A percentile compares a stretch with the other conserved stretches of the same genome.
These are phyloP conservation scores for Cervus canadensis DNA, from an alignment of 2,113 vertebrate genomes.

Conservation along the genomic window DNA sequence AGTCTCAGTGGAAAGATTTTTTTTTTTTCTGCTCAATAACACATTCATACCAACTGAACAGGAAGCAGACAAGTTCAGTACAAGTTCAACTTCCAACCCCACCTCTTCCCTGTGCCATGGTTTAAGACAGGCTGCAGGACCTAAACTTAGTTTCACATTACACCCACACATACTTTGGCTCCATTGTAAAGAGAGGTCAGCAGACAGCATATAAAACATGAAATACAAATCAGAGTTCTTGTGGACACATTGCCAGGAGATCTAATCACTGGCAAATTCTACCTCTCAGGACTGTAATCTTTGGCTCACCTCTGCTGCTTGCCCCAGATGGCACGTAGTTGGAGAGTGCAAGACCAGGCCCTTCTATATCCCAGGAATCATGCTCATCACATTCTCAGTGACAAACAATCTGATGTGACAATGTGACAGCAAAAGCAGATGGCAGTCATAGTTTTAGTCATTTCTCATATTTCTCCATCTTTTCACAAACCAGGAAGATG, in stretches of 20 bases:
- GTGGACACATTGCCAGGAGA: neutral
- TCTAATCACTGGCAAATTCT: neutral
- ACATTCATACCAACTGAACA: conserved; percentile 5
- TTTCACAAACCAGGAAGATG: conserved; percentile 31
- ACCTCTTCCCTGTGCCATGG: conserved; percentile 2
- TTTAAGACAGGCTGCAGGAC: neutral
- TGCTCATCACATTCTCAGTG: conserved; percentile 31
- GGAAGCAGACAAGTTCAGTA: conserved; percentile 48
- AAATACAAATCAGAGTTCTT: neutral
- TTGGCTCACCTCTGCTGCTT: neutral
- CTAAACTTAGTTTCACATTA: conserved; percentile 22
- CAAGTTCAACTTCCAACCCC: conserved; percentile 32
- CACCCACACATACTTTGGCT: neutral
- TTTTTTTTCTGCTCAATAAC: neutral
- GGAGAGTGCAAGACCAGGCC: neutral
- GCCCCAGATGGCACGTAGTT: neutral
- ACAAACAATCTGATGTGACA: conserved; percentile 31
- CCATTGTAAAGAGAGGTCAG: conserved; percentile 18
- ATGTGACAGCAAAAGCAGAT: conserved; percentile 59
- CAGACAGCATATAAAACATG: neutral
- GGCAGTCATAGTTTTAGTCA: conserved; percentile 50
- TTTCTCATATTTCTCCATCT: conserved; percentile 41
- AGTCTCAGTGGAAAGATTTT: conserved; percentile 24
- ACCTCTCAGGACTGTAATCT: neutral
- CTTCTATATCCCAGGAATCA: neutral